phyloP scores from a whole-genome alignment of 2,888 invertebrate genomes.

The Agrochola litura region DNA sequence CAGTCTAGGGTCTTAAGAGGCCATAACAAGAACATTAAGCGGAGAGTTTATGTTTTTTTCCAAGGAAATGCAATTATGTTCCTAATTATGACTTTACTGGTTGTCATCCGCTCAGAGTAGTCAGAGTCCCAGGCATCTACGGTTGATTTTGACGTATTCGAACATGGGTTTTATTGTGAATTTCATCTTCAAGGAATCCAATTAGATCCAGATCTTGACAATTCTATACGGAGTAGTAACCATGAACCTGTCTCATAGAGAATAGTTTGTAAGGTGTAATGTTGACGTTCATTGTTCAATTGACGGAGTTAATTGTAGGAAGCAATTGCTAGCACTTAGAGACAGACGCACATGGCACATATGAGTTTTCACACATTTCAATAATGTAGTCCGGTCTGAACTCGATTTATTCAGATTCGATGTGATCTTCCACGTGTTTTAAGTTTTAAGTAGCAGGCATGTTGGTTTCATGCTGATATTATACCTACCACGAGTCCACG shows the following conservation, averaged over 20 bases:
- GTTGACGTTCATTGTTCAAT: constrained; percentile 59
- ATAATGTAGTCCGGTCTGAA: constrained; percentile 4
- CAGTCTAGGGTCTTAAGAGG: constrained; percentile 41
- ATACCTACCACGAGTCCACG: neutral
- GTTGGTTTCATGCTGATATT: neutral
- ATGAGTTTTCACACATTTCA: constrained; percentile 10
- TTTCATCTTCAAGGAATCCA: neutral
- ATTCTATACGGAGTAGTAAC: constrained; percentile 20
- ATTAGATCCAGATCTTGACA: constrained; percentile 3
- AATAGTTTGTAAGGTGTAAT: constrained; percentile 37
- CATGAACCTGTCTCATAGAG: constrained; percentile 56
- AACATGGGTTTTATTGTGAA: neutral
- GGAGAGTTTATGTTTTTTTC: constrained; percentile 29
- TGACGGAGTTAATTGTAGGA: constrained; percentile 52
- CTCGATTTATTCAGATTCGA: neutral
- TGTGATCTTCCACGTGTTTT: constrained; percentile 2
- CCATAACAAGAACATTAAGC: constrained; percentile 30
- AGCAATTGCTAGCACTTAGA: constrained; percentile 57
- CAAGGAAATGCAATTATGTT: constrained; percentile 23
- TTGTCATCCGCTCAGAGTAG: neutral
- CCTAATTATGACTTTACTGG: constrained; percentile 23
- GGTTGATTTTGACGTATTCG: neutral
- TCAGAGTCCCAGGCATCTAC: neutral
- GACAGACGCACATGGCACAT: constrained; percentile 57
- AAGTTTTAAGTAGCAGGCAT: neutral